Evolutionary conservation across 2,888 invertebrate species (phyloP).

Genomic region (Bellardia bayeri): DNA sequence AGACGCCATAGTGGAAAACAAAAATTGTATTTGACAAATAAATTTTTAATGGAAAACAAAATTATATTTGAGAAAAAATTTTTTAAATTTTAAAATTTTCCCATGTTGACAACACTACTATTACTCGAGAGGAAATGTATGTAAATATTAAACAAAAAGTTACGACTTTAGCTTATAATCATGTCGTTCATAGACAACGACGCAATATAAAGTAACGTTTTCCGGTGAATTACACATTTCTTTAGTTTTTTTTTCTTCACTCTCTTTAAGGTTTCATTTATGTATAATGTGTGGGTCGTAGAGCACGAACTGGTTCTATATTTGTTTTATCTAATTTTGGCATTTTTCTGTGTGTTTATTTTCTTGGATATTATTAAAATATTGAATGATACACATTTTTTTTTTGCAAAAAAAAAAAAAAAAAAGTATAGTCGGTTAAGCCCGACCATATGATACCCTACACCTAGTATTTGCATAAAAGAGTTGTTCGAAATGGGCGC

Average conservation of each 20-base stretch:
- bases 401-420: conserved; percentile 3
- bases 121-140: no score
- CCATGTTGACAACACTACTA: no score
- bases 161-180: neutral
- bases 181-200: neutral
- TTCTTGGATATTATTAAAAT: conserved; percentile 2
- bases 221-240: conserved; percentile 39
- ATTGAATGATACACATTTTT: neutral
- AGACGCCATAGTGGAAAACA: no score
- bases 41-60: no score
- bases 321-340: conserved; percentile 33
- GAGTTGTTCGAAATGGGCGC: no score
- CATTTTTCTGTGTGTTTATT: neutral
- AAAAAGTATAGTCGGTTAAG: no score
- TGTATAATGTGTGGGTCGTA: neutral
- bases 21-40: no score
- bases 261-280: neutral
- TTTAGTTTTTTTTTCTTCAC: neutral
- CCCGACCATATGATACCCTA: no score
- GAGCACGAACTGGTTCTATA: conserved; percentile 23
- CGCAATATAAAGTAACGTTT: conserved; percentile 27
- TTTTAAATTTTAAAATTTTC: no score
- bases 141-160: neutral
- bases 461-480: no score
- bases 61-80: no score